phyloP scores from a whole-genome alignment of 2,888 invertebrate species.

The Neoscelio sp. region DNA sequence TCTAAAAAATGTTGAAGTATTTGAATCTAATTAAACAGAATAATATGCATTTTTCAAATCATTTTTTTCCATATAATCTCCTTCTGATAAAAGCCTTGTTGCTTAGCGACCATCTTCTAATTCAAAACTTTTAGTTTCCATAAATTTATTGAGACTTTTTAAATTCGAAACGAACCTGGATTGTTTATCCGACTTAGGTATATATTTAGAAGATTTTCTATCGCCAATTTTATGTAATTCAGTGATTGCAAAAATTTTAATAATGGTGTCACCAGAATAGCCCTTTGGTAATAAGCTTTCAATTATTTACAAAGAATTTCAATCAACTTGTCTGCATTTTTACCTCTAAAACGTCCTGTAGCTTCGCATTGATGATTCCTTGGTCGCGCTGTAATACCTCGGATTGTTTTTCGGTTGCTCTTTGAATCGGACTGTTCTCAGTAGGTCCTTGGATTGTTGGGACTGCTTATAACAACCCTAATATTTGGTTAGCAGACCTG shows the following conservation, averaged over 20 bases:
- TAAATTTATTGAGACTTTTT: slow-evolving; percentile 47
- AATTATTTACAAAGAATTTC: neutral
- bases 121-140: slow-evolving; percentile 36
- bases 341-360: slow-evolving; percentile 16
- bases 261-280: no score
- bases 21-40: slow-evolving; percentile 13
- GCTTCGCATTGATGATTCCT: neutral
- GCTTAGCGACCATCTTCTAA: slow-evolving; percentile 35
- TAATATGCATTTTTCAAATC: slow-evolving; percentile 53
- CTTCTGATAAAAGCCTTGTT: neutral
- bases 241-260: no score
- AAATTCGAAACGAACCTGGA: slow-evolving; percentile 45
- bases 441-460: neutral
- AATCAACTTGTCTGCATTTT: neutral
- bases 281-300: no score
- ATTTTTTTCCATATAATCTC: slow-evolving; percentile 33
- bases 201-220: slow-evolving; percentile 6
- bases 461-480: slow-evolving; percentile 31
- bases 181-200: no score
- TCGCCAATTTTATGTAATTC: neutral
- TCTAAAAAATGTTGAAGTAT: slow-evolving; percentile 31
- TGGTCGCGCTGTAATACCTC: neutral
- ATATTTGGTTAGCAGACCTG: slow-evolving; percentile 24
- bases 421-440: neutral
- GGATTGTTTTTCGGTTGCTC: neutral